Base-by-base conservation (phyloP, 1,140 invertebrate species). In the Gonioctena quinquepunctata region DNA sequence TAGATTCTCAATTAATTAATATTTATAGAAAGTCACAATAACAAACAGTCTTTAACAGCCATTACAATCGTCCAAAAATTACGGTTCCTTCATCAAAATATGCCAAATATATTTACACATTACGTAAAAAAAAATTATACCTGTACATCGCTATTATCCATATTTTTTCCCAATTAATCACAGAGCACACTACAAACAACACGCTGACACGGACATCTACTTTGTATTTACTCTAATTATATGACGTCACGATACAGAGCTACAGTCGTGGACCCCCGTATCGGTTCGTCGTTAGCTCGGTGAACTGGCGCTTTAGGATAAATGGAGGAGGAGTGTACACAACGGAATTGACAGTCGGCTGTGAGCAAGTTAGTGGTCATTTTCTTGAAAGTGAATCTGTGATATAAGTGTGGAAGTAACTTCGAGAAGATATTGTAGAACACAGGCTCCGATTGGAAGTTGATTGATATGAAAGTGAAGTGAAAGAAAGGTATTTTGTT, bases 211-310 rank as follows among this genome's bases (percentile, higher is more conserved):
- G 87, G 88, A 87, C 86, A 86, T 89, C 87, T 88, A 90, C 88
- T 89, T 90, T 90, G 88, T 90, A 90, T 90, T 90, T 89, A 89
- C 88, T 89, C 88, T 89, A 90, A 90, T 90, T 90, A 89, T 87
- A 84, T 90, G 89, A 90, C 89, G 89, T 90, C 89, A 90, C 87
- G 84, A 86, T 87, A 87, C 85, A 86, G 84, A 84, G 81, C 79
- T 77, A 75, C 67, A 73, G 63, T 75, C 73, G 76, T 73, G 68
- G 73, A 80, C 81, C 70, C 77, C 80, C 77, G 77, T 78, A 67
- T 75, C 70, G 71, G 28, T 75, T 68, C 72, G 74, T 57, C 11
- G 66, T 56, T 62, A 65, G 70, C 68, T 71, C 76, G 76, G 59
- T 21, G 23, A 72, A 70, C 71, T 66, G 74, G 72, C 64, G 75